These are phyloP conservation scores for Amorpha juglandis DNA, from an alignment of 2,888 invertebrate species.

Conservation along the genomic window DNA sequence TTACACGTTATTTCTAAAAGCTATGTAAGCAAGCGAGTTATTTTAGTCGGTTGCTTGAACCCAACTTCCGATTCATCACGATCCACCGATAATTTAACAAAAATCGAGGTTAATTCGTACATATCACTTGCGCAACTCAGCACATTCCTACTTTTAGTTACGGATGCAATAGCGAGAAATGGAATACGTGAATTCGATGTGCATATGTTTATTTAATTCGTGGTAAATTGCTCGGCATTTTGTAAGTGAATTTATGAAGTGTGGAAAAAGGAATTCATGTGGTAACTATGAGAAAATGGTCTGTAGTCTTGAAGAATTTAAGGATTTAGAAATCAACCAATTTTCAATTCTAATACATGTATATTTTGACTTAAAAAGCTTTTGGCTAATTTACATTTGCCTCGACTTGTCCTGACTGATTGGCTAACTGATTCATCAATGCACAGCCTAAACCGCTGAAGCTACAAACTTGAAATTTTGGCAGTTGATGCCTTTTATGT, in stretches of 20 bases:
- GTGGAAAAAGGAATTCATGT: background rate
- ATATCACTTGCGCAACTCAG: conserved; percentile 61
- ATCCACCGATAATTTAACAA: conserved; percentile 67
- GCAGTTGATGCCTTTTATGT: too few relatives aligned
- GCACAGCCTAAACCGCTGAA: too few relatives aligned
- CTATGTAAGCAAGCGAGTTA: conserved; percentile 55
- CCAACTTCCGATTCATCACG: conserved; percentile 54
- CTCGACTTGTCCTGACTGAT: too few relatives aligned
- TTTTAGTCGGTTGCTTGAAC: conserved; percentile 39
- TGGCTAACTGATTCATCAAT: too few relatives aligned
- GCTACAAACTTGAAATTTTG: too few relatives aligned
- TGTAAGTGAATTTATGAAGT: conserved; percentile 1
- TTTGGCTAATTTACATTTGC: too few relatives aligned
- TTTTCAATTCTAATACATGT: too few relatives aligned
- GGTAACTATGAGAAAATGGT: background rate
- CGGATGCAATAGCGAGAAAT: conserved; percentile 56
- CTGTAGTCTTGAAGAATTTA: background rate
- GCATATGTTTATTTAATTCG: conserved; percentile 48
- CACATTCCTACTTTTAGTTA: conserved; percentile 56
- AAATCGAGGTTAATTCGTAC: conserved; percentile 77
- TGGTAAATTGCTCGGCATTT: conserved; percentile 5
- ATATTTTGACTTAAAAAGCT: too few relatives aligned
- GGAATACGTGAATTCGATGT: conserved; percentile 48
- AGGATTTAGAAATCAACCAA: too few relatives aligned
- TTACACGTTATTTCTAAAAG: conserved; percentile 53